These are phyloP conservation scores for Prietella phreatophila DNA, from an alignment of 2,113 vertebrate genomes.

Conservation along the genomic window DNA sequence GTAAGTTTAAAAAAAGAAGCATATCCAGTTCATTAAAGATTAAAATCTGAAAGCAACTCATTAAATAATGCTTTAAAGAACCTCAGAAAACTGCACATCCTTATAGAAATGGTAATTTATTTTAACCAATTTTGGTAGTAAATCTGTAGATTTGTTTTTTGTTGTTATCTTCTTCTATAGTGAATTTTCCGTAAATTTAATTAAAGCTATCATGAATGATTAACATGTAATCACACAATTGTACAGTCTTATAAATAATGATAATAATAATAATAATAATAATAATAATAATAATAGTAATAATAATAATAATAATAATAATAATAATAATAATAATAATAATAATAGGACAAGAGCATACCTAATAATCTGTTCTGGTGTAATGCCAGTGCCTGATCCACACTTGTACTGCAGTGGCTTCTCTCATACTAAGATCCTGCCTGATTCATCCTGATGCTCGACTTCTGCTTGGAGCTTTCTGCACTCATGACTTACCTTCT, in stretches of 20 bases:
- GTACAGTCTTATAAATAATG: too few relatives aligned
- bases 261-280: too few relatives aligned
- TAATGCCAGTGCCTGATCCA: neutral
- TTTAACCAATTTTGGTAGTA: neutral
- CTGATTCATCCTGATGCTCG: neutral
- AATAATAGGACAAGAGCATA: neutral
- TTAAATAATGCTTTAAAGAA: neutral
- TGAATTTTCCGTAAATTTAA: neutral
- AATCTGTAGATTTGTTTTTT: neutral
- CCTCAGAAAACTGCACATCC: neutral
- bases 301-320: too few relatives aligned
- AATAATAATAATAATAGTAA: neutral
- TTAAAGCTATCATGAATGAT: neutral
- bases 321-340: too few relatives aligned
- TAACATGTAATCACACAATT: neutral
- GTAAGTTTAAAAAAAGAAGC: neutral
- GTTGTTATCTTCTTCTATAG: neutral
- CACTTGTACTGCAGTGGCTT: neutral
- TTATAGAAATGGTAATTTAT: neutral
- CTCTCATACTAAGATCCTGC: neutral
- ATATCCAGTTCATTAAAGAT: neutral
- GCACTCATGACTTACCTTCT: conserved; percentile 15
- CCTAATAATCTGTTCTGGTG: neutral
- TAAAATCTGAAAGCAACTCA: neutral
- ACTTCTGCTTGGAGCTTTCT: conserved; percentile 15